These are phyloP conservation scores for Drosophila arizonae DNA, from an alignment of 1,140 invertebrate genomes.

Conservation along the genomic window DNA sequence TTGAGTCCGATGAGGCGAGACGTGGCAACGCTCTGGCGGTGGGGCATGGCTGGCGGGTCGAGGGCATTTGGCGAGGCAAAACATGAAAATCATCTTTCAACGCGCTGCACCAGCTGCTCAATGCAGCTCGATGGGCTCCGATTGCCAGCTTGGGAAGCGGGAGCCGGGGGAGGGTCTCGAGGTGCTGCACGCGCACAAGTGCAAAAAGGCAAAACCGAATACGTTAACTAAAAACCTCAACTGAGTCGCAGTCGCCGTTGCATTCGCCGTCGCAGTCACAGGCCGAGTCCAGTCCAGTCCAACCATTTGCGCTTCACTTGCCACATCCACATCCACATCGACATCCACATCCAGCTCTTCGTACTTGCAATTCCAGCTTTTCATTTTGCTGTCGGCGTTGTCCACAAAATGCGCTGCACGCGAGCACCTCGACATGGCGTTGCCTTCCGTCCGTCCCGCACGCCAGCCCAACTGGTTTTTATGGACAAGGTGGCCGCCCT, in stretches of 20 bases:
- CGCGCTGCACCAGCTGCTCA: constrained; percentile 25
- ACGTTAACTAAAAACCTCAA: constrained; percentile 34
- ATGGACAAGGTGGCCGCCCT: constrained; percentile 18
- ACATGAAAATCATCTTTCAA: constrained; percentile 82
- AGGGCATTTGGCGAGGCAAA: constrained; percentile 50
- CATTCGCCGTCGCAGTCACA: constrained; percentile 1
- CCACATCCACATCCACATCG: background rate
- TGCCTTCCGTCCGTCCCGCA: constrained; percentile 14
- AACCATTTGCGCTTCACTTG: constrained; percentile 19
- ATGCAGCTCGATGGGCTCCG: constrained; percentile 23
- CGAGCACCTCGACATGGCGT: constrained; percentile 47
- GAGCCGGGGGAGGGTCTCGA: constrained; percentile 7
- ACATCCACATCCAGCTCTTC: background rate
- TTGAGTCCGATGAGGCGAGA: constrained; percentile 39
- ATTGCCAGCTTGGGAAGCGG: constrained; percentile 49
- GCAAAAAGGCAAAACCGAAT: constrained; percentile 44
- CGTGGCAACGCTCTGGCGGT: background rate
- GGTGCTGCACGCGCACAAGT: constrained; percentile 30
- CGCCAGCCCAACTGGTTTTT: constrained; percentile 65
- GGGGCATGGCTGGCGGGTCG: constrained; percentile 1
- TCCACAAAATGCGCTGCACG: constrained; percentile 49
- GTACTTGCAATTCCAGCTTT: constrained; percentile 56
- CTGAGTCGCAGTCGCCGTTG: background rate
- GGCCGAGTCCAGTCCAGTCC: constrained; percentile 18
- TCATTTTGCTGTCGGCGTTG: constrained; percentile 62